Base-by-base conservation (phyloP, 1,140 invertebrate genomes). In the Dufourea novaeangliae region DNA sequence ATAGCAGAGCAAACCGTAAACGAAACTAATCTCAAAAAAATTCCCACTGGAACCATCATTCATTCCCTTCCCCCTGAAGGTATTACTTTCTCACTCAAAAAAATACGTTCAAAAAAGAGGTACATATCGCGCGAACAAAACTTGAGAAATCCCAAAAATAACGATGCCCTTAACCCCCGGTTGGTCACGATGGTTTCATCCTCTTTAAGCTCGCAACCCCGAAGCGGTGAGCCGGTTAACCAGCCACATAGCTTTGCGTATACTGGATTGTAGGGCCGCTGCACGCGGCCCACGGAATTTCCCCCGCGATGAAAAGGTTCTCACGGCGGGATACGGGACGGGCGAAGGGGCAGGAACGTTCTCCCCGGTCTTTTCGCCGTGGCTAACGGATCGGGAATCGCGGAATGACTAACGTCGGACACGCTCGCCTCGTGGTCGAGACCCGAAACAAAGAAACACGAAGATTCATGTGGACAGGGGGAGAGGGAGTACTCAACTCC, bases 271-370 rank as follows among this genome's bases (percentile, higher is more conserved):
- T 83, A 70, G 78, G 71, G n/a, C n/a, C n/a, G n/a, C n/a, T n/a
- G n/a, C 85, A 79, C 77, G 83, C 75, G 80, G 78, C 77, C 77
- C 66, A 68, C 69, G 78, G 81, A 87, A 88, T 87, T 88, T 88
- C 80, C 77, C 20, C 52, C 64, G 69, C 14, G 75, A 75, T 82
- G 64, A 83, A 88, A 84, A 78, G 64, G 20, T 66, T 37, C 44
- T 67, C 64, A 37, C 39, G 41, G 41, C 11, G 34, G n/a, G 7
- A 68, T 32, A 63, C 41, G 66, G 68, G 32, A 5, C 56, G 32
- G 27, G 27, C 39, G 34, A 41, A 79, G 82, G 62, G 70, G 62
- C 41, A 50, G 39, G 72, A 64, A 79, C n/a, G n/a, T n/a, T n/a
- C n/a, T n/a, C n/a, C n/a, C n/a, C n/a, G n/a, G n/a, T n/a, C n/a